Evolutionary conservation across 2,797 vertebrate genomes (phyloP).

Genomic region (Crenuchus spilurus): DNA sequence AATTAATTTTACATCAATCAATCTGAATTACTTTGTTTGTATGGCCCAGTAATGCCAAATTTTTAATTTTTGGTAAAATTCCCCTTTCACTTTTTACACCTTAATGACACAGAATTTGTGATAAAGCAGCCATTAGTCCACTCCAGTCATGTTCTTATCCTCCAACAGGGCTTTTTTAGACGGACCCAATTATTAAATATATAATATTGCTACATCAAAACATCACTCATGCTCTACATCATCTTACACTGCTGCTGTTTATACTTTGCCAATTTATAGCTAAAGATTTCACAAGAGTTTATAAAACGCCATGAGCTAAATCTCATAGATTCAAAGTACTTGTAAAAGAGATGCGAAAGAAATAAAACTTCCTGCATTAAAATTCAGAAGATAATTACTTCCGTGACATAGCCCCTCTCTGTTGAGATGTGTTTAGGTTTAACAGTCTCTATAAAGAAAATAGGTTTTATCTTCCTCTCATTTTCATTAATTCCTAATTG

Average conservation of each 20-base stretch:
- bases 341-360: slow-evolving; percentile 72
- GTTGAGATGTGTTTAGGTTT: slow-evolving; percentile 86
- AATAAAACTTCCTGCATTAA: slow-evolving; percentile 81
- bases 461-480: slow-evolving; percentile 85
- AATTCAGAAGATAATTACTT: slow-evolving; percentile 87
- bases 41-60: too few species aligned
- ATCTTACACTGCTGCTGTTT: slow-evolving; percentile 42
- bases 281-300: slow-evolving; percentile 71
- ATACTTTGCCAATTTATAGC: slow-evolving; percentile 49
- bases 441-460: slow-evolving; percentile 88
- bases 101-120: slow-evolving; percentile 33
- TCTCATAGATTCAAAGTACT: slow-evolving; percentile 77
- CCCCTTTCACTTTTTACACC: slow-evolving; percentile 13
- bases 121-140: slow-evolving; percentile 37
- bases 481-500: slow-evolving; percentile 91
- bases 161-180: slow-evolving; percentile 30
- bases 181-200: slow-evolving; percentile 41
- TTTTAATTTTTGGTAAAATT: too few species aligned
- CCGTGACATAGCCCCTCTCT: slow-evolving; percentile 73
- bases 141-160: background rate
- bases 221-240: slow-evolving; percentile 33
- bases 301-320: slow-evolving; percentile 72
- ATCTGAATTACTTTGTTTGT: too few species aligned
- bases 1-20: too few species aligned
- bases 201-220: slow-evolving; percentile 26